Evolutionary conservation across 2,113 vertebrate species (phyloP), one percentile per base, ranked within the genome.

Genomic region (Lampris megalopsis): DNA sequence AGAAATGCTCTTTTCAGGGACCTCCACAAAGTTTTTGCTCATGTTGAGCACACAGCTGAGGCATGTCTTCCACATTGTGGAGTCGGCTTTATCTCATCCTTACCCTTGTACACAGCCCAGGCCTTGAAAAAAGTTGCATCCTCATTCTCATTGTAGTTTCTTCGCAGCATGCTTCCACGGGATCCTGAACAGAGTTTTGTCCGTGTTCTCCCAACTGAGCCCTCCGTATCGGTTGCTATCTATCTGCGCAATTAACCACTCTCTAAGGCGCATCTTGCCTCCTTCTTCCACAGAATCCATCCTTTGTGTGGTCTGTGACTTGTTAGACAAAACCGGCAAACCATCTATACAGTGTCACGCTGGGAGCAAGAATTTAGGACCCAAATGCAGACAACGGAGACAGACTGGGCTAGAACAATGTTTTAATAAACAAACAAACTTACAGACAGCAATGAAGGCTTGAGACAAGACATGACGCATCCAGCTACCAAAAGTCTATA

Each of bases 101-200:
- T 97, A 5, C 96, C 97, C 75, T 97, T 97, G 88, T 97, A 94
- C 80, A 97, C 49, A 0, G 97, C 95, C 96, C 96, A 97, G 35
- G 97, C 96, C 97, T 95, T 97, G 74, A 97, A 97, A 11, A 97
- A 93, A 0, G 95, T 96, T 0, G 96, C 96, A 81, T 97, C 97
- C 84, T 95, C 91, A 67, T 89, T 93, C 89, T 94, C 94, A 7
- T 84, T 93, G 92, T 97, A 97, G 81, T 96, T 97, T 96, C 89
- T 96, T 96, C 63, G 97, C 95, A 0, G 95, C 95, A 73, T 97
- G 96, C 37, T 98, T 98, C 96, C 96, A 97, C 13, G 96, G 97
- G 78, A 97, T 96, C 84, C 95, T 94, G 92, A 98, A 97, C 71
- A 95, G 91, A 1, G 87, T 95, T 71, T 93, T 94, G 50, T 84